Evolutionary conservation across 2,797 vertebrate genomes (phyloP).

Genomic region (Acanthopagrus latus): DNA sequence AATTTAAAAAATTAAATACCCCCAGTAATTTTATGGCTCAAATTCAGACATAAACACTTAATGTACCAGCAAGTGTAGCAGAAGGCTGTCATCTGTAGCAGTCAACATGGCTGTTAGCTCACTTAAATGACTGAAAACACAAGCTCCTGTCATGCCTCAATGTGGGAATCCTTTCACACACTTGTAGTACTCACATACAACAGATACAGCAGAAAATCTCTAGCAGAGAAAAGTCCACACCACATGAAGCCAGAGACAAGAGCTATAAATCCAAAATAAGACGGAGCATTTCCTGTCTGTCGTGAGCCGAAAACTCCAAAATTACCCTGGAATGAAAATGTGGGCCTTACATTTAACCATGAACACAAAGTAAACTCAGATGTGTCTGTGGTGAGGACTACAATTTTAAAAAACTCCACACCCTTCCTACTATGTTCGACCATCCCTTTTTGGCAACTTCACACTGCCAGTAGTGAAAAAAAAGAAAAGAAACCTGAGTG

Average conservation of each 20-base stretch:
- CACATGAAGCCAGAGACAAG: conserved; percentile 21
- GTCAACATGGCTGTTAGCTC: neutral
- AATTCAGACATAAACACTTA: neutral
- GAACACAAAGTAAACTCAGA: conserved; percentile 54
- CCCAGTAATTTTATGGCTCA: neutral
- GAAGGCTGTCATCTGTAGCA: neutral
- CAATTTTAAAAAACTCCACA: conserved; percentile 44
- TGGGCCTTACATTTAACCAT: conserved; percentile 51
- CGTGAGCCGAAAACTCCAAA: conserved; percentile 36
- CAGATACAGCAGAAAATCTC: conserved; percentile 6
- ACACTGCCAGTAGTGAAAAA: neutral
- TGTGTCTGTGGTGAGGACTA: conserved; percentile 38
- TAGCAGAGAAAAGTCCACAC: neutral
- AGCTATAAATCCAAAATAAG: conserved; percentile 57
- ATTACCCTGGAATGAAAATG: conserved; percentile 60
- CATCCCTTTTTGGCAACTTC: conserved; percentile 7
- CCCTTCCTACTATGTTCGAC: conserved; percentile 10
- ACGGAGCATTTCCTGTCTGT: conserved; percentile 56
- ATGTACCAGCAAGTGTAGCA: too few relatives aligned
- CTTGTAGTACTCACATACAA: neutral
- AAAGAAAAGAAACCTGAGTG: neutral
- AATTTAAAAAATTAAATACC: too few relatives aligned
- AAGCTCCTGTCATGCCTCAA: neutral
- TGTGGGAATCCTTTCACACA: neutral
- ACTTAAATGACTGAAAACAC: neutral